Evolutionary conservation across 1,140 invertebrate species (phyloP).

Genomic region (Nebria ingens): DNA sequence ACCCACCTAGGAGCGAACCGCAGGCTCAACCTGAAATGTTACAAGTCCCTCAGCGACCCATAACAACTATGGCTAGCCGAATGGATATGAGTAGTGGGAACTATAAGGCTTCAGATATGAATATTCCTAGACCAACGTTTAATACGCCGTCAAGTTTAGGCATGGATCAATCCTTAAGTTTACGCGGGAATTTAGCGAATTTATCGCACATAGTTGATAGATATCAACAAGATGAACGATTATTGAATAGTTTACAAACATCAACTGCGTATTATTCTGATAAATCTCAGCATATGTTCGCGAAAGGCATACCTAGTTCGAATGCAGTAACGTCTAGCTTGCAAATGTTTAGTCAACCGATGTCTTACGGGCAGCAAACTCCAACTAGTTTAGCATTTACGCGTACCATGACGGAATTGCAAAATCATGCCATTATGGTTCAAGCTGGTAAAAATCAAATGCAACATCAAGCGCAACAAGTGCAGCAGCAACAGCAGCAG

Average conservation of each 20-base stretch:
- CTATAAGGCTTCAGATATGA: slow-evolving; percentile 20
- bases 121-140: slow-evolving; percentile 22
- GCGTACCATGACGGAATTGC: slow-evolving; percentile 17
- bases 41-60: not conserved
- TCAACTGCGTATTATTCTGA: slow-evolving; percentile 29
- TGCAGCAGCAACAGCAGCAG: slow-evolving; percentile 17
- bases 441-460: slow-evolving; percentile 15
- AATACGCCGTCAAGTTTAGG: slow-evolving; percentile 20
- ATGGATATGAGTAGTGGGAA: not conserved
- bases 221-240: slow-evolving; percentile 43
- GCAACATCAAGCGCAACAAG: slow-evolving; percentile 19
- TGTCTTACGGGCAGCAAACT: slow-evolving; percentile 19
- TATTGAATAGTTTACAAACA: slow-evolving; percentile 33
- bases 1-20: not conserved
- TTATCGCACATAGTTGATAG: slow-evolving; percentile 49
- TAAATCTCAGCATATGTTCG: slow-evolving; percentile 43
- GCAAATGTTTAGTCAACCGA: slow-evolving; percentile 30
- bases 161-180: slow-evolving; percentile 26
- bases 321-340: slow-evolving; percentile 25
- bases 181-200: slow-evolving; percentile 41
- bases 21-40: not conserved
- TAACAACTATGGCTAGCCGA: not conserved
- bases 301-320: slow-evolving; percentile 37
- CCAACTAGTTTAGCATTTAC: not conserved
- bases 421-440: slow-evolving; percentile 19